Percentiles rank a stretch among this genome's conserved stretches.
These are phyloP conservation scores for Malurus splendens DNA, from an alignment of 2,797 vertebrate species.

Conservation along the genomic window DNA sequence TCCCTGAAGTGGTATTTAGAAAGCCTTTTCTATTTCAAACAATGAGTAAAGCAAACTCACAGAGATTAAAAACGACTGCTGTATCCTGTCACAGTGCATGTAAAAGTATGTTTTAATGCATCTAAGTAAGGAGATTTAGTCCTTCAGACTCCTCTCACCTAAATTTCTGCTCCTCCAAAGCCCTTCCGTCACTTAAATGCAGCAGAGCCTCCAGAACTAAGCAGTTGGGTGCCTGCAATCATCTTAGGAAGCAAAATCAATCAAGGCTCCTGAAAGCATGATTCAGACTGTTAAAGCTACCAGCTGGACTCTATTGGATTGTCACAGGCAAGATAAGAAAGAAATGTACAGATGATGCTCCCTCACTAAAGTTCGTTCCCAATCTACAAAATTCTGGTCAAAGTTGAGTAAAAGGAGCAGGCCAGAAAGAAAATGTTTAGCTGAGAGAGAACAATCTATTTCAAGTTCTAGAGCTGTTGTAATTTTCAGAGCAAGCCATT, in stretches of 20 bases:
- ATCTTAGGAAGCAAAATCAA: not conserved
- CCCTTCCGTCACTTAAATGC: not conserved
- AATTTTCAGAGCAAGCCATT: constrained; percentile 4
- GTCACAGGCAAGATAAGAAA: not conserved
- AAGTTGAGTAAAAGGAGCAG: not conserved
- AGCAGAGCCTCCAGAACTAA: not conserved
- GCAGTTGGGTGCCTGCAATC: not conserved
- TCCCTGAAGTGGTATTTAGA: not conserved
- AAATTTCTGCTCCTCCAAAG: not conserved
- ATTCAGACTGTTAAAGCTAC: not conserved
- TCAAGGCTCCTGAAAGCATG: not conserved
- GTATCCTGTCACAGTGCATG: not conserved
- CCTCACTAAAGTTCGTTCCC: not conserved
- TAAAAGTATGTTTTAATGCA: not conserved
- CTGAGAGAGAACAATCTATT: not conserved
- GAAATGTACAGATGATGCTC: not conserved
- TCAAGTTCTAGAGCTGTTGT: not conserved
- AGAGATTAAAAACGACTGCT: not conserved
- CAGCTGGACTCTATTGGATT: not conserved
- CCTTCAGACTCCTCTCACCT: not conserved
- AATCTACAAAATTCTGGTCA: not conserved
- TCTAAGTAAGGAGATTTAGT: not conserved
- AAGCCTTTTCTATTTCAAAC: not conserved
- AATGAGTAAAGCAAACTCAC: not conserved
- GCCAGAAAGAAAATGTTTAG: not conserved